phyloP scores from a whole-genome alignment of 2,888 invertebrate genomes.

The Agonopterix arenella region DNA sequence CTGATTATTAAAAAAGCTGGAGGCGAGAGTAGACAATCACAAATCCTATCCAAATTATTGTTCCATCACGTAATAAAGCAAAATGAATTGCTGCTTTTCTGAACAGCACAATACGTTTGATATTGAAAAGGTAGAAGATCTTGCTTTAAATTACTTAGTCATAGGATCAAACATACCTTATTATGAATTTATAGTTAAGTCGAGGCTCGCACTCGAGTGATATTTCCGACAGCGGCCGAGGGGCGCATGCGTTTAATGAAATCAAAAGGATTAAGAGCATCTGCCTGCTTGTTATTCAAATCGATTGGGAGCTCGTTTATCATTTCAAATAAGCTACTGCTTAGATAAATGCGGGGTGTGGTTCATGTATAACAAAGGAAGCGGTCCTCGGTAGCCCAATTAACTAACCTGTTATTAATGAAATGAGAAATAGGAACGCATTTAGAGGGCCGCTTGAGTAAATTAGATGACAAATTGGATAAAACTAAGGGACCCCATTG shows the following conservation, averaged over 20 bases:
- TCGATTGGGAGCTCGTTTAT: conserved; percentile 75
- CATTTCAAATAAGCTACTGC: conserved; percentile 75
- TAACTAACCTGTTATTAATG: conserved; percentile 62
- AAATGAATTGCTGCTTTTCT: conserved; percentile 30
- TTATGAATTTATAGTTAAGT: conserved; percentile 53
- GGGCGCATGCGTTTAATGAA: conserved; percentile 76
- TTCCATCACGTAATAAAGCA: conserved; percentile 44
- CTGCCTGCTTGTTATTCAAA: conserved; percentile 77
- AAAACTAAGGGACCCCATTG: conserved; percentile 5
- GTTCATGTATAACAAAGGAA: conserved; percentile 65
- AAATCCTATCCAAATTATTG: conserved; percentile 34
- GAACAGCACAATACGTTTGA: conserved; percentile 23
- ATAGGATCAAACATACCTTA: conserved; percentile 41
- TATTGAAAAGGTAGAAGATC: conserved; percentile 23
- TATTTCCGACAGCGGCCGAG: conserved; percentile 72
- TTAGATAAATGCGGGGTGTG: conserved; percentile 73
- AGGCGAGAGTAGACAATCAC: conserved; percentile 19
- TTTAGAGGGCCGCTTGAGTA: conserved; percentile 21
- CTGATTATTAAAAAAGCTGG: conserved; percentile 13
- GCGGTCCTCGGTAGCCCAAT: conserved; percentile 62
- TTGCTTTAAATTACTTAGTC: conserved; percentile 28
- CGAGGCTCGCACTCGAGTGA: conserved; percentile 64
- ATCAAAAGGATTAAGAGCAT: conserved; percentile 77
- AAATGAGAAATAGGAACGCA: conserved; percentile 32
- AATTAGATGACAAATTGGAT: conserved; percentile 30